Evolutionary conservation across 2,113 vertebrate species (phyloP).

Genomic region (Bettongia penicillata): DNA sequence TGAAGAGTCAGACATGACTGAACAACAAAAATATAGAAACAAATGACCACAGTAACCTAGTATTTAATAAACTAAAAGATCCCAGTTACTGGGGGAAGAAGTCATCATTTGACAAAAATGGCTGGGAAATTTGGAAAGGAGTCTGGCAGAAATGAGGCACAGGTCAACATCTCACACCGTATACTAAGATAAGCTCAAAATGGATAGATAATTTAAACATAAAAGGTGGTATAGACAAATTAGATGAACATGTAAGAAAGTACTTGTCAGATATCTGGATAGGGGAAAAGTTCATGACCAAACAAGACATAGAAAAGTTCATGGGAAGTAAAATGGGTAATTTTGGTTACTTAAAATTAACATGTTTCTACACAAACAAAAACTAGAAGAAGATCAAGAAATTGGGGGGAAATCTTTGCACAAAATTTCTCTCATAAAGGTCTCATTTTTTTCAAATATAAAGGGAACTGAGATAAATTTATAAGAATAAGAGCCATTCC

Average conservation of each 20-base stretch:
- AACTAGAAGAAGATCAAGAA: background rate
- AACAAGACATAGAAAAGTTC: background rate
- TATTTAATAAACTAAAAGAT: too few relatives aligned
- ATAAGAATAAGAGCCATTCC: background rate
- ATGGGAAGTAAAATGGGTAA: background rate
- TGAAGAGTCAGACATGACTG: too few relatives aligned
- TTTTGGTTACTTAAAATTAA: background rate
- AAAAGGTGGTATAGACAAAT: background rate
- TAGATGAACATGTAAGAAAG: background rate
- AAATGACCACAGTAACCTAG: too few relatives aligned
- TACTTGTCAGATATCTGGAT: background rate
- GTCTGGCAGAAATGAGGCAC: too few relatives aligned
- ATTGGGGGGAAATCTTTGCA: background rate
- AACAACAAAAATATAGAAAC: too few relatives aligned
- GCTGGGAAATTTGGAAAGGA: too few relatives aligned
- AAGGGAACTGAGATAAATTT: background rate
- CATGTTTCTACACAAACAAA: background rate
- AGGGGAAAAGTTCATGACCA: background rate
- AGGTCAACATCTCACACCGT: too few relatives aligned
- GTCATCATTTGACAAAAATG: too few relatives aligned
- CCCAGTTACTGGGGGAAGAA: too few relatives aligned
- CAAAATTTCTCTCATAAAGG: background rate
- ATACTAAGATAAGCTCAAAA: too few relatives aligned
- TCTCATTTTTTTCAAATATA: background rate
- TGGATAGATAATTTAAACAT: too few relatives aligned